These are phyloP conservation scores for Callocephalon fimbriatum DNA, from an alignment of 2,113 vertebrate species.

Conservation along the genomic window DNA sequence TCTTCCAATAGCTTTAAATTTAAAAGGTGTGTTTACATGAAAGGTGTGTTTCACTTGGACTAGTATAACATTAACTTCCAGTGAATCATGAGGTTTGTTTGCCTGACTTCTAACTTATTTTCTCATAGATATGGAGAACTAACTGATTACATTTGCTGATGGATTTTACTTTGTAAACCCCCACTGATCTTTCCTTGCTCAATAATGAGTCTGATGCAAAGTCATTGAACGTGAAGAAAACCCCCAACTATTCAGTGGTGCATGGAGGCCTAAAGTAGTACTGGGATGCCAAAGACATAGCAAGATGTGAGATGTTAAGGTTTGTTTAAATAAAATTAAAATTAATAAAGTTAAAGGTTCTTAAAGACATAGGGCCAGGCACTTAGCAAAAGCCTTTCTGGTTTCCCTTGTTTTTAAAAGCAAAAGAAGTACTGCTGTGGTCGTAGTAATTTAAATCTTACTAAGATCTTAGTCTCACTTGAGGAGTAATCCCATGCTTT, in stretches of 20 bases:
- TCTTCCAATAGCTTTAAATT: not conserved
- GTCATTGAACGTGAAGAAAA: not conserved
- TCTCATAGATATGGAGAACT: not conserved
- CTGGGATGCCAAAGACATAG: not conserved
- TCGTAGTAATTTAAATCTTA: not conserved
- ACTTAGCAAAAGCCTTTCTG: not conserved
- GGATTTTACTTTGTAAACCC: not conserved
- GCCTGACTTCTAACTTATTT: not conserved
- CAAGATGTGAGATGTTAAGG: not conserved
- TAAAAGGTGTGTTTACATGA: not conserved
- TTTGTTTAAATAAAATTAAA: not conserved
- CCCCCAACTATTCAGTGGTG: not conserved
- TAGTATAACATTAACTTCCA: fast-evolving
- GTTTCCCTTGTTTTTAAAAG: not conserved
- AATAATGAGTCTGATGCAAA: not conserved
- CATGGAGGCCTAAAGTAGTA: not conserved
- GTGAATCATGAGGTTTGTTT: not conserved
- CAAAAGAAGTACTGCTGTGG: not conserved
- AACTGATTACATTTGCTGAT: not conserved
- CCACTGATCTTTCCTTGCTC: not conserved
- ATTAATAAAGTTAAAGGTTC: not conserved
- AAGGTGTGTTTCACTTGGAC: not conserved
- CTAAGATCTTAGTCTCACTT: not conserved
- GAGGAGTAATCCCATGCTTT: not conserved
- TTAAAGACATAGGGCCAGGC: not conserved